Evolutionary conservation across 2,797 vertebrate species (phyloP).

Genomic region (Pipistrellus pygmaeus): DNA sequence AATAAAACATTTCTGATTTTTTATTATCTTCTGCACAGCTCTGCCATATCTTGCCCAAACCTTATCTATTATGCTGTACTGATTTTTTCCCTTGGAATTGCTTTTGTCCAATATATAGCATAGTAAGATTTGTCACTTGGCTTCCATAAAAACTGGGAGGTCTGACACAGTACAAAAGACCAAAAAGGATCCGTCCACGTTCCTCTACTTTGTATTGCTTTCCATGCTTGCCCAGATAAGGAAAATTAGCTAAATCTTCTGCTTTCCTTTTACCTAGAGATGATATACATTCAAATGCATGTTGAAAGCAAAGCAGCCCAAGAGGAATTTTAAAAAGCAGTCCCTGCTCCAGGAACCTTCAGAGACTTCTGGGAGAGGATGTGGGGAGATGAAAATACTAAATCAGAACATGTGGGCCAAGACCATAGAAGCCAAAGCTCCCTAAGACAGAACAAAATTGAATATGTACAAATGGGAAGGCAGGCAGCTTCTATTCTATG

Average conservation of each 20-base stretch:
- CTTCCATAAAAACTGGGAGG: not conserved
- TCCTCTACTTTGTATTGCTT: conserved; percentile 24
- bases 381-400: not conserved
- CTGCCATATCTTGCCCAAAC: not conserved
- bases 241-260: not conserved
- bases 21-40: not conserved
- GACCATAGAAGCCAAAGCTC: not conserved
- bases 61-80: not conserved
- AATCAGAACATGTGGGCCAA: not conserved
- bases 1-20: conserved; percentile 30
- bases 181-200: not conserved
- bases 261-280: not conserved
- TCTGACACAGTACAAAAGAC: not conserved
- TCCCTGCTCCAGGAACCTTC: not conserved
- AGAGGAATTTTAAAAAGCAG: conserved; percentile 24
- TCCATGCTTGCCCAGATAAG: not conserved
- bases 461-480: not conserved
- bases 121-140: not conserved
- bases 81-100: not conserved
- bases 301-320: not conserved
- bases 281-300: not conserved
- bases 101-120: conserved; percentile 14
- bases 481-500: not conserved
- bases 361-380: not conserved
- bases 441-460: conserved; percentile 9